Evolutionary conservation across 2,888 invertebrate species (phyloP).

Genomic region (Luperina testacea): DNA sequence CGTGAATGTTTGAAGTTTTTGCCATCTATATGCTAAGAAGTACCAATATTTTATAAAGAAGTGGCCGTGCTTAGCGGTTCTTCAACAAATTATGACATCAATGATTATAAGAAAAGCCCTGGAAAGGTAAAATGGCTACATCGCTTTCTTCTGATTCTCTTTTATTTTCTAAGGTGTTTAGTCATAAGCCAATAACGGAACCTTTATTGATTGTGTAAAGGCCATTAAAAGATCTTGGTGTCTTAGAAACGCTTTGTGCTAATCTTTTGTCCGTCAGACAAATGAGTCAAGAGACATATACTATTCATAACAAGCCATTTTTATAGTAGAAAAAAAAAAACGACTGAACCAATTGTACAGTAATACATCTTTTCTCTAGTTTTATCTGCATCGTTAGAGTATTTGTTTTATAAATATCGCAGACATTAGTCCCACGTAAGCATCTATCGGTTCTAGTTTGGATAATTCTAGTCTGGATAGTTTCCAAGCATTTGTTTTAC

Average conservation of each 20-base stretch:
- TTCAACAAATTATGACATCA: neutral
- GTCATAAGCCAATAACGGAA: neutral
- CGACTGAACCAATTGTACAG: neutral
- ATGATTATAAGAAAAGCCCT: neutral
- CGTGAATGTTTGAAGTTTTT: too few relatives aligned
- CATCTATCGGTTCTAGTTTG: slow-evolving; percentile 2
- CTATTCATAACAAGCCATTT: slow-evolving; percentile 18
- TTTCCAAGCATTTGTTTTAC: slow-evolving; percentile 1
- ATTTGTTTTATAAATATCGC: slow-evolving; percentile 38
- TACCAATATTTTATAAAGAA: neutral
- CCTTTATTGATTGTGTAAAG: neutral
- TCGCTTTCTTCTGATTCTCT: neutral
- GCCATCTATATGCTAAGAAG: too few relatives aligned
- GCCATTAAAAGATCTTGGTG: neutral
- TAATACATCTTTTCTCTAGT: slow-evolving; percentile 18
- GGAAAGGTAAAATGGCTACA: neutral
- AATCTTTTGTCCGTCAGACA: neutral
- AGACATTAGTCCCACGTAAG: slow-evolving; percentile 8
- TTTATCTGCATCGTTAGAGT: slow-evolving; percentile 27
- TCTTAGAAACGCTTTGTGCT: neutral
- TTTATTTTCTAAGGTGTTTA: neutral
- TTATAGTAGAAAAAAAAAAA: slow-evolving; percentile 6
- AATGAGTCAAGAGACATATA: neutral
- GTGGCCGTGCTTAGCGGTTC: neutral
- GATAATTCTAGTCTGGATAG: neutral